These are phyloP conservation scores for Athene cunicularia DNA, from an alignment of 2,113 vertebrate species.

Conservation along the genomic window DNA sequence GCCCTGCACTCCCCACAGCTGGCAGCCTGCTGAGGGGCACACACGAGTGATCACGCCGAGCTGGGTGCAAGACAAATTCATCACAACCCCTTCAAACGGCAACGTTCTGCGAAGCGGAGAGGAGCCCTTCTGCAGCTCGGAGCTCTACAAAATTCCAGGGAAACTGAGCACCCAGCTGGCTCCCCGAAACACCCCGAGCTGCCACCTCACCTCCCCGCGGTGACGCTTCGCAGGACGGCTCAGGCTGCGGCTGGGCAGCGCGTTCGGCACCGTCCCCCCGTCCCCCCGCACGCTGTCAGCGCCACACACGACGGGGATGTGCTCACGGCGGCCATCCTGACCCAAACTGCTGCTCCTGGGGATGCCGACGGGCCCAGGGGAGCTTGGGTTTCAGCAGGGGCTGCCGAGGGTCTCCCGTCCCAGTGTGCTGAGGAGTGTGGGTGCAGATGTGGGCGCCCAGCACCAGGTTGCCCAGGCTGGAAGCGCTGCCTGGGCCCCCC, in stretches of 20 bases:
- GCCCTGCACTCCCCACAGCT: neutral
- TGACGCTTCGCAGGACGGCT: neutral
- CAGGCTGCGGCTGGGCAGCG: neutral
- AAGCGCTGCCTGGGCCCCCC: neutral
- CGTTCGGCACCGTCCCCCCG: fast-evolving
- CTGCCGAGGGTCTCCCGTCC: neutral
- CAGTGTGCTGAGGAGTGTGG: neutral
- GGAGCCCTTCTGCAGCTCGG: neutral
- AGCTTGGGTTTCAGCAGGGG: neutral
- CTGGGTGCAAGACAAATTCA: neutral
- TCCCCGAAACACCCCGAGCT: neutral
- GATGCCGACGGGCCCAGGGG: neutral
- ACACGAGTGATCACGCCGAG: too few species aligned
- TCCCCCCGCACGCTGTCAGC: fast-evolving
- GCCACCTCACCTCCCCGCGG: neutral
- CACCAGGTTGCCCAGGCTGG: neutral
- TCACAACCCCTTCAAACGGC: neutral
- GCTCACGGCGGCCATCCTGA: neutral
- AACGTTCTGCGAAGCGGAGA: neutral
- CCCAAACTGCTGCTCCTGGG: neutral
- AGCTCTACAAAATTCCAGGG: neutral
- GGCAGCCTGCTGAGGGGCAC: neutral
- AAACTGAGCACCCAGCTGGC: neutral
- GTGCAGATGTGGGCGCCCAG: neutral
- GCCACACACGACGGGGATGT: neutral